Evolutionary conservation across 2,113 vertebrate species (phyloP), one percentile per base, ranked within the genome.

Genomic region (Sphaerodactylus townsendi): DNA sequence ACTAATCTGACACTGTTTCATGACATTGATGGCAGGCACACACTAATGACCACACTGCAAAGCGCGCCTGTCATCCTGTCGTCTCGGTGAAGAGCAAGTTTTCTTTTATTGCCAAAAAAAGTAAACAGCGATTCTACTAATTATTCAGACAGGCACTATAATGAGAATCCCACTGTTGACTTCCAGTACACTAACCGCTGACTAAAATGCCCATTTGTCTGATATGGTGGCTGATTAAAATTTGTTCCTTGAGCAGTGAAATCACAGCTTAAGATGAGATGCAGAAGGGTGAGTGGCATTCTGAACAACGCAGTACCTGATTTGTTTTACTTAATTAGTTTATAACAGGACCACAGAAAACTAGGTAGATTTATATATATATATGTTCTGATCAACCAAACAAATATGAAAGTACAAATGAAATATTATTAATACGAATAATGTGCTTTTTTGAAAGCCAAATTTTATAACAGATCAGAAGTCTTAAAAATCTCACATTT

Each of bases 41-140:
- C 92, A 88, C 93, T 96, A 96, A 96, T 95, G 95, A 94, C 94
- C 91, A 0, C 68, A 76, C 86, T 59, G 92, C 82, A 84, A 78
- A 92, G 91, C 72, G 82, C 71, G 92, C 91, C 95, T 96, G 94
- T 96, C 96, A 96, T 92, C 92, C 94, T 95, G 94, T 93, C 91
- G 14, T 83, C 59, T 83, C 84, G 21, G 48, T 79, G 83, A 94
- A 94, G 90, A 90, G 91, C 85, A 56, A 84, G 90, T 88, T 88
- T 88, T 90, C 91, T 90, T 90, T 92, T 77, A 82, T 30, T 87
- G 87, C 90, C 72, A 90, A 87, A 90, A 50, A 89, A 83, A 44
- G 90, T 86, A 92, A 93, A 86, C 13, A 83, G 85, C 44, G 87
- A 92, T 81, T 94, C 91, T 87, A 93, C 91, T 96, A 95, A 96